These are phyloP conservation scores for Protula sp. DNA, from an alignment of 2,888 invertebrate species.

Conservation along the genomic window DNA sequence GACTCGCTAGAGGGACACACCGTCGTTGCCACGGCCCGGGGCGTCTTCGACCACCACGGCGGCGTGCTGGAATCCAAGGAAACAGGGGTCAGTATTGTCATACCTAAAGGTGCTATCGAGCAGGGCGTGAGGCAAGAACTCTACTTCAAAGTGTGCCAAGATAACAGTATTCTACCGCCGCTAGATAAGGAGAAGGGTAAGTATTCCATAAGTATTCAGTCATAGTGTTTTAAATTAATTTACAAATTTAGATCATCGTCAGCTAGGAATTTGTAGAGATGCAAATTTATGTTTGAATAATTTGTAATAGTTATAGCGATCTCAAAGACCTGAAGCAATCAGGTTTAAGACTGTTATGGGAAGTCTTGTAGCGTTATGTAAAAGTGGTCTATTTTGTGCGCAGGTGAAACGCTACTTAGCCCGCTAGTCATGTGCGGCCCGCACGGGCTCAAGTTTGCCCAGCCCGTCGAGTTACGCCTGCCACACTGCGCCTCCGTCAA, in stretches of 20 bases:
- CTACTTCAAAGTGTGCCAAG: slow-evolving; percentile 74
- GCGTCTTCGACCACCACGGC: slow-evolving; percentile 55
- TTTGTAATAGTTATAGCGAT: too few relatives aligned
- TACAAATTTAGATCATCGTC: too few relatives aligned
- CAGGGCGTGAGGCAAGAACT: slow-evolving; percentile 80
- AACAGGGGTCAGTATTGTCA: slow-evolving; percentile 83
- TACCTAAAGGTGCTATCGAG: slow-evolving; percentile 82
- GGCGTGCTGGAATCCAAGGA: slow-evolving; percentile 79
- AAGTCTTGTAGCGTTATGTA: too few relatives aligned
- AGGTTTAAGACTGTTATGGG: too few relatives aligned
- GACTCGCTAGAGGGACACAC: slow-evolving; percentile 38
- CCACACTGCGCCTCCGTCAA: slow-evolving; percentile 63
- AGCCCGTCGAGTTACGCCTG: slow-evolving; percentile 83
- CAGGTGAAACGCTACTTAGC: slow-evolving; percentile 90
- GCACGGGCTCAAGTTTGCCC: slow-evolving; percentile 78
- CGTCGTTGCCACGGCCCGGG: slow-evolving; percentile 49
- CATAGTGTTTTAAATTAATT: too few relatives aligned
- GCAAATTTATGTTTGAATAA: too few relatives aligned
- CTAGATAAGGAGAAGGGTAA: slow-evolving; percentile 85
- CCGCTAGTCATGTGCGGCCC: slow-evolving; percentile 96
- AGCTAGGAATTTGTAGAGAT: too few relatives aligned
- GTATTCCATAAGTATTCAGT: too few relatives aligned
- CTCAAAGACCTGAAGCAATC: too few relatives aligned
- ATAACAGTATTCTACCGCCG: slow-evolving; percentile 68
- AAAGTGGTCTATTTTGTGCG: too few relatives aligned